Conservation (phyloP, 2,888 invertebrate species). For the Girardia tigrina region DNA sequence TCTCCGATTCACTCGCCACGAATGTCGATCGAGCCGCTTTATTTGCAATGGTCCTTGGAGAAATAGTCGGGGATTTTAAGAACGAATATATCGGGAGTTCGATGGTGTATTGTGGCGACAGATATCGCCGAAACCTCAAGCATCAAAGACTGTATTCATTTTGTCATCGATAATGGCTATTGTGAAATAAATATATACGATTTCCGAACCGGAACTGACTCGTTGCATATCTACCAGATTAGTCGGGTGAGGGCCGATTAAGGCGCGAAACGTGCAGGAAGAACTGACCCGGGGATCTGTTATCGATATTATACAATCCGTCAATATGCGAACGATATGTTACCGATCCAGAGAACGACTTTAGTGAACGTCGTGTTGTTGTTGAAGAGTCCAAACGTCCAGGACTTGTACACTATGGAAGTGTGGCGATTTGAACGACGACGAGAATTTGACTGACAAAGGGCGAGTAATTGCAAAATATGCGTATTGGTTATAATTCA, state of each 20-base stretch:
- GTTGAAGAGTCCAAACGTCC: constrained; percentile 84
- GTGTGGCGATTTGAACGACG: constrained; percentile 91
- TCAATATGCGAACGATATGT: constrained; percentile 82
- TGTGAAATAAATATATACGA: constrained; percentile 94
- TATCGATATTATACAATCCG: constrained; percentile 75
- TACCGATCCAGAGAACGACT: constrained; percentile 88
- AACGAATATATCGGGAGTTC: constrained; percentile 75
- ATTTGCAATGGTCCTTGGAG: constrained; percentile 92
- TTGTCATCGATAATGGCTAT: constrained; percentile 91
- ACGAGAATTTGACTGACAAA: constrained; percentile 62
- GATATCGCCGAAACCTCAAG: constrained; percentile 80
- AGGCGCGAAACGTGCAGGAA: constrained; percentile 31
- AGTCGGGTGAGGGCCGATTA: constrained; percentile 93
- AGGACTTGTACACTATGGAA: constrained; percentile 94
- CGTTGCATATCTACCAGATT: constrained; percentile 53
- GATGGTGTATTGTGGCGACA: constrained; percentile 95
- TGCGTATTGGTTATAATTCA: too few species aligned
- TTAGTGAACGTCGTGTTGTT: constrained; percentile 89
- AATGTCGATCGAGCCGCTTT: constrained; percentile 84
- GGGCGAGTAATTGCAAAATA: constrained; percentile 97
- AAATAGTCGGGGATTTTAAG: constrained; percentile 97
- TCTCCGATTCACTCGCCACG: constrained; percentile 55
- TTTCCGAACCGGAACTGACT: constrained; percentile 97
- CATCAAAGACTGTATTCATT: constrained; percentile 45
- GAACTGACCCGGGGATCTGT: constrained; percentile 39